Evolutionary conservation across 1,140 invertebrate genomes (phyloP).

Genomic region (Brachionus calyciflorus): DNA sequence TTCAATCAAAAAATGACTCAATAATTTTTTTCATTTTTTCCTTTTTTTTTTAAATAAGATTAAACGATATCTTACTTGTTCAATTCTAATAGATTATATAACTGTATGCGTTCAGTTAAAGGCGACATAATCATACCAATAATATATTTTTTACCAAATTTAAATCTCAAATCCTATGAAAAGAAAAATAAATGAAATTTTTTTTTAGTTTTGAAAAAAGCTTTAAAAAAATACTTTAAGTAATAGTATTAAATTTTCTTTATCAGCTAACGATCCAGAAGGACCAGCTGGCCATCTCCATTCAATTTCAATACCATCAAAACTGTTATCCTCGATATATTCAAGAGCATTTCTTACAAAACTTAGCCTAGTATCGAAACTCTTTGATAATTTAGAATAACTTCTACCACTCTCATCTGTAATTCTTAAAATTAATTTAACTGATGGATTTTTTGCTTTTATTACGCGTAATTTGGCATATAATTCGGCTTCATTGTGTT

Average conservation of each 20-base stretch:
- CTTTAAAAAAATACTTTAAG: conserved; percentile 68
- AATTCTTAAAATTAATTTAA: conserved; percentile 86
- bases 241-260: conserved; percentile 80
- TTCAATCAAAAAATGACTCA: too few species aligned
- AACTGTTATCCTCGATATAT: conserved; percentile 83
- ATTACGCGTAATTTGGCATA: not conserved
- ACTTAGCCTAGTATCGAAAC: conserved; percentile 48
- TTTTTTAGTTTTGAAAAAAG: not conserved
- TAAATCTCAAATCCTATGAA: conserved; percentile 19
- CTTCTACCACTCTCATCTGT: conserved; percentile 89
- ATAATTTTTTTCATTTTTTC: too few species aligned
- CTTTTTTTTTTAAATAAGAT: too few species aligned
- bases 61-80: too few species aligned
- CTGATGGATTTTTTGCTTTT: conserved; percentile 84
- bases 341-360: conserved; percentile 66
- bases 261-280: conserved; percentile 84
- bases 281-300: conserved; percentile 91
- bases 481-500: conserved; percentile 11
- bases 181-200: not conserved
- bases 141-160: conserved; percentile 8
- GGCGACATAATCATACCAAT: conserved; percentile 37
- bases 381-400: conserved; percentile 61
- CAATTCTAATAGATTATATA: conserved; percentile 4
- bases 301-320: conserved; percentile 90
- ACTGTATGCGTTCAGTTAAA: conserved; percentile 18